Conservation (phyloP, 2,113 vertebrate genomes). For the Ceratotherium simum region DNA sequence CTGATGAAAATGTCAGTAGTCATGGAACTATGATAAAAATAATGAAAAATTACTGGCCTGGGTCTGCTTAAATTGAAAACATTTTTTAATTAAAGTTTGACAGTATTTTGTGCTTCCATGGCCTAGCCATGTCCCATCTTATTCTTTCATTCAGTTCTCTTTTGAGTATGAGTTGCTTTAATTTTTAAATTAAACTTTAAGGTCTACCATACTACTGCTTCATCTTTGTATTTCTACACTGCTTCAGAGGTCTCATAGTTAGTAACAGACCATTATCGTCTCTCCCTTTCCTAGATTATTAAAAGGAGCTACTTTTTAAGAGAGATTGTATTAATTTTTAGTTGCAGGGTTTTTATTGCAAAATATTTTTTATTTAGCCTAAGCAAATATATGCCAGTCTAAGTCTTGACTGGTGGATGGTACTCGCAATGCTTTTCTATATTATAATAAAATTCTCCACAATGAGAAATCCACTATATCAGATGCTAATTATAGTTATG, state of each 20-base stretch:
- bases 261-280: not conserved
- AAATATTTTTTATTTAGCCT: slow-evolving; percentile 43
- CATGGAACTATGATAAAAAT: slow-evolving; percentile 83
- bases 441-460: not conserved
- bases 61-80: slow-evolving; percentile 83
- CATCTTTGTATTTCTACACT: not conserved
- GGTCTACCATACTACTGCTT: not conserved
- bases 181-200: slow-evolving; percentile 74
- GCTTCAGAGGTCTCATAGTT: not conserved
- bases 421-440: not conserved
- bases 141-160: slow-evolving; percentile 62
- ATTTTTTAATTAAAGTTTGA: slow-evolving; percentile 84
- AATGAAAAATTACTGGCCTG: slow-evolving; percentile 84
- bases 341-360: not conserved
- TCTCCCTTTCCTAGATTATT: not conserved
- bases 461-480: not conserved
- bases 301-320: not conserved
- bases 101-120: slow-evolving; percentile 73
- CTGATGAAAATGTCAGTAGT: slow-evolving; percentile 81
- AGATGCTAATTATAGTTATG: not conserved
- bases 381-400: slow-evolving; percentile 27
- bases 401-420: not conserved
- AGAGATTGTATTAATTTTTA: slow-evolving; percentile 26
- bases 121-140: slow-evolving; percentile 60
- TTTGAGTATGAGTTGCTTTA: slow-evolving; percentile 53